Evolutionary conservation across 1,140 invertebrate species (phyloP).

Genomic region (Drosophila ambigua): DNA sequence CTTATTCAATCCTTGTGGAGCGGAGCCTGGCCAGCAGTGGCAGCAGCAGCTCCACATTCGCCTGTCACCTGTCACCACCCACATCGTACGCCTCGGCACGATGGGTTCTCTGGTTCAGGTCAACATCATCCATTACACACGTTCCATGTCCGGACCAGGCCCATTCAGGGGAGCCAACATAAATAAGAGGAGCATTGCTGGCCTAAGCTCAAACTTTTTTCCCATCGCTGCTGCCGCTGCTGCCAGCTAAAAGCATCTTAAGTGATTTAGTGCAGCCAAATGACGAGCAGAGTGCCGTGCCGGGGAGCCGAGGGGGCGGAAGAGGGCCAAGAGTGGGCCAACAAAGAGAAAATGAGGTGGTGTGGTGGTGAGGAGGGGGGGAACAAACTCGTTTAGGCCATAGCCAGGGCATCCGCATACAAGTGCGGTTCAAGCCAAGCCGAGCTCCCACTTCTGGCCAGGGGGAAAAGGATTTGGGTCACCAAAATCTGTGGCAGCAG

Average conservation of each 20-base stretch:
- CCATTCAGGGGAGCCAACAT: conserved; percentile 46
- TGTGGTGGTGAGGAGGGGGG: not conserved
- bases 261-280: conserved; percentile 79
- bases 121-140: conserved; percentile 76
- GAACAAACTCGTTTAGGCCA: conserved; percentile 40
- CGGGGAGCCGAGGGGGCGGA: not conserved
- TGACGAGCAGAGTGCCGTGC: conserved; percentile 13
- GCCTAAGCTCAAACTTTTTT: conserved; percentile 74
- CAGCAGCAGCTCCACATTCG: conserved; percentile 42
- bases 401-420: conserved; percentile 23
- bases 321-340: conserved; percentile 1
- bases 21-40: conserved; percentile 30
- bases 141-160: conserved; percentile 8
- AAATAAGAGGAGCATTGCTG: conserved; percentile 55
- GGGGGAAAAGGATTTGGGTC: conserved; percentile 73
- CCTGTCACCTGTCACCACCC: conserved; percentile 63
- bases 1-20: conserved; percentile 70
- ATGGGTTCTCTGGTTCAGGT: conserved; percentile 50
- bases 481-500: conserved; percentile 72
- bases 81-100: conserved; percentile 19
- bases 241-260: conserved; percentile 75
- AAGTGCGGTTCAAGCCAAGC: conserved; percentile 29
- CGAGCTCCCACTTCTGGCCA: conserved; percentile 53
- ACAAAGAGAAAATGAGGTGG: not conserved
- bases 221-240: conserved; percentile 25